A percentile compares a stretch with the other conserved stretches of the same genome.
phyloP scores from a whole-genome alignment of 1,140 invertebrate species.

The Drosophila oshimai region DNA sequence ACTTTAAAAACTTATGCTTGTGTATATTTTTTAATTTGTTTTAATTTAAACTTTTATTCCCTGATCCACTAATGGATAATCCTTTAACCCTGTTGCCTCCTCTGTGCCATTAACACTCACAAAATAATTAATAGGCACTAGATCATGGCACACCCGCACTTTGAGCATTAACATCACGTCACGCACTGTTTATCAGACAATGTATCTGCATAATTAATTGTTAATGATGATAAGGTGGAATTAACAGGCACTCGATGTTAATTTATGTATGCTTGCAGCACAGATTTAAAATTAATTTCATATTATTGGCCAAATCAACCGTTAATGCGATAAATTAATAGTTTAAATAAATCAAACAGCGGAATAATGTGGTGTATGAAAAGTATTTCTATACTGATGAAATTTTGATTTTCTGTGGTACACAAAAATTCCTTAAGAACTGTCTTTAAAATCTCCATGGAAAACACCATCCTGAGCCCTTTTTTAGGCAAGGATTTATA shows the following conservation, averaged over 20 bases:
- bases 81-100: not conserved
- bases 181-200: not conserved
- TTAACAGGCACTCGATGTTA: slow-evolving; percentile 50
- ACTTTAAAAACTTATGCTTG: not conserved
- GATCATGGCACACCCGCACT: slow-evolving; percentile 5
- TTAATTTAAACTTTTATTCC: no score
- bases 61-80: not conserved
- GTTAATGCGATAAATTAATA: slow-evolving; percentile 75
- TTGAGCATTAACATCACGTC: slow-evolving; percentile 1
- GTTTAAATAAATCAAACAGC: slow-evolving; percentile 43
- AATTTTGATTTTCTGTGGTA: no score
- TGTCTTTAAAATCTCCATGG: not conserved
- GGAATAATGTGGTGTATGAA: slow-evolving; percentile 1
- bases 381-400: not conserved
- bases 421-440: not conserved
- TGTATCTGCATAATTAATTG: slow-evolving; percentile 75
- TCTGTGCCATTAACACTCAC: not conserved
- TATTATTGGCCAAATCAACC: slow-evolving; percentile 68
- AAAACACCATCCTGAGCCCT: slow-evolving; percentile 1
- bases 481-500: slow-evolving; percentile 33
- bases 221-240: slow-evolving; percentile 64
- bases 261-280: slow-evolving; percentile 37
- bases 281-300: slow-evolving; percentile 69
- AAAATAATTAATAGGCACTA: slow-evolving; percentile 28
- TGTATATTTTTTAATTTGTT: no score